Evolutionary conservation across 92 coral and sea anemone genomes (phyloP).

Genomic region (Galaxea fascicularis): DNA sequence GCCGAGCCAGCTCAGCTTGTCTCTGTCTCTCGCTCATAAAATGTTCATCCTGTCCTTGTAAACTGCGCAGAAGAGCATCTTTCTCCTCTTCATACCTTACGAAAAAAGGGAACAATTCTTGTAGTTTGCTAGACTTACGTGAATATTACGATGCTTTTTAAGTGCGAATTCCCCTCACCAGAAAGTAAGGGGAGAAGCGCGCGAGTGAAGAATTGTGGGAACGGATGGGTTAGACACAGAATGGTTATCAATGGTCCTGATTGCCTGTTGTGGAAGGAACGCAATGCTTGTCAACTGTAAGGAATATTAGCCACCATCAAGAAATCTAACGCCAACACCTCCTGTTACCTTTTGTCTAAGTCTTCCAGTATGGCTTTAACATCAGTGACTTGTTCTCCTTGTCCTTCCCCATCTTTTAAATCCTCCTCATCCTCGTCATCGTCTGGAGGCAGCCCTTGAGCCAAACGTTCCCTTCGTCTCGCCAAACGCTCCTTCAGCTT

Average conservation of each 20-base stretch:
- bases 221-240: too few species aligned
- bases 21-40: constrained; percentile 92
- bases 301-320: too few species aligned
- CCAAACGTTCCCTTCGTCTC: constrained; percentile 89
- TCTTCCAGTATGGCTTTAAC: constrained; percentile 80
- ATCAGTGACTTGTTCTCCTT: constrained; percentile 58
- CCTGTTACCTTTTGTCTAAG: constrained; percentile 79
- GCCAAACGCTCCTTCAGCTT: constrained; percentile 92
- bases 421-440: constrained; percentile 93
- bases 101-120: background rate
- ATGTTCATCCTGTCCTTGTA: constrained; percentile 88
- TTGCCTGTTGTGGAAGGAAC: too few species aligned
- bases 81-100: constrained; percentile 93
- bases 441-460: constrained; percentile 93
- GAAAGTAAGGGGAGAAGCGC: too few species aligned
- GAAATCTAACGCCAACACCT: too few species aligned
- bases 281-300: too few species aligned
- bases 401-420: constrained; percentile 49
- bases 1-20: constrained; percentile 93
- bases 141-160: too few species aligned
- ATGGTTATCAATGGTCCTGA: too few species aligned
- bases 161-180: too few species aligned
- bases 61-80: constrained; percentile 91
- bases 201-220: too few species aligned
- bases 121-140: background rate